Conservation (phyloP, 2,888 invertebrate genomes). For the Hoplodrina ambigua region DNA sequence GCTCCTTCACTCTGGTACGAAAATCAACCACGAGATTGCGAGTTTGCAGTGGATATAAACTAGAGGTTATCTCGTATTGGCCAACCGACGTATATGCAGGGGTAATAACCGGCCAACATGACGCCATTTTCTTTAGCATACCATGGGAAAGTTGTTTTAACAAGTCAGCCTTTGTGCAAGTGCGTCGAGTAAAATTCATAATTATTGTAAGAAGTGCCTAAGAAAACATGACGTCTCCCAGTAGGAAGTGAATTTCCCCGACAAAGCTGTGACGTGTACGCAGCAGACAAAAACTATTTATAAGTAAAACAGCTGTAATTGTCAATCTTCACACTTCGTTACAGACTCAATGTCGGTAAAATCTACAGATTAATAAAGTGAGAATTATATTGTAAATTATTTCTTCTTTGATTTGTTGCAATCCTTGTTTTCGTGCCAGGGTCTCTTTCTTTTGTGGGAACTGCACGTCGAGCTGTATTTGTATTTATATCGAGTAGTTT, state of each 20-base stretch:
- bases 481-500: conserved; percentile 2
- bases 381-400: conserved; percentile 29
- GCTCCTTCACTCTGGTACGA: conserved; percentile 15
- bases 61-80: conserved; percentile 49
- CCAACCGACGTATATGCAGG: conserved; percentile 43
- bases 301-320: conserved; percentile 62
- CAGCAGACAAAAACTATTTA: conserved; percentile 59
- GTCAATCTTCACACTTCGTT: conserved; percentile 82
- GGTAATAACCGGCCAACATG: conserved; percentile 53
- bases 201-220: conserved; percentile 50
- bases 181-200: conserved; percentile 47
- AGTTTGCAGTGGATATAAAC: conserved; percentile 37
- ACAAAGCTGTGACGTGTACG: conserved; percentile 61
- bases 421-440: conserved; percentile 44
- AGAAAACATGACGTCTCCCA: conserved; percentile 54
- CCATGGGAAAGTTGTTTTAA: conserved; percentile 61
- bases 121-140: conserved; percentile 52
- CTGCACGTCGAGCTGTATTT: background rate
- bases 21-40: conserved; percentile 17
- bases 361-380: conserved; percentile 51
- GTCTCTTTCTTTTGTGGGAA: conserved; percentile 36
- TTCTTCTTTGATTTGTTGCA: conserved; percentile 38
- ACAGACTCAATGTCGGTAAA: conserved; percentile 74
- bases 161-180: conserved; percentile 47
- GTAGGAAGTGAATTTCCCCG: conserved; percentile 62